Percentiles rank a stretch among this genome's conserved stretches.
Evolutionary conservation across 2,797 vertebrate genomes (phyloP).

Genomic region (Hypotaenidia philippensis): DNA sequence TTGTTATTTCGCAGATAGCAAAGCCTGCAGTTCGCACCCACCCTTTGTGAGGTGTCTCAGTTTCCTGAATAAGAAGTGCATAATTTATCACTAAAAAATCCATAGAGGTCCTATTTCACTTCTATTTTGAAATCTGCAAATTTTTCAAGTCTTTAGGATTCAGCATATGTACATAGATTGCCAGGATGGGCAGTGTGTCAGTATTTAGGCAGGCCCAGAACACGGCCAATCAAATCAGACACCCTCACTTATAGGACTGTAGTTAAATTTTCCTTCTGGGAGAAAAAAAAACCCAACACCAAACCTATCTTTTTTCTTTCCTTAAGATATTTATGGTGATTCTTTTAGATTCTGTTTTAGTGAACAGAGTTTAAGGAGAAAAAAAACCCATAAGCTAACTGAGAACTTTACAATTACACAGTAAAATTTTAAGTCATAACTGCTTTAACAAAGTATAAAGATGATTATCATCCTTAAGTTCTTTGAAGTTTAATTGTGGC

Average conservation of each 20-base stretch:
- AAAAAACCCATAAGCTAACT: neutral
- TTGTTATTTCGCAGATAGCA: neutral
- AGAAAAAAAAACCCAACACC: neutral
- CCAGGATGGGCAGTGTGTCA: neutral
- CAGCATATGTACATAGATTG: neutral
- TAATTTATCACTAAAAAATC: neutral
- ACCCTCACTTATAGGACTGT: neutral
- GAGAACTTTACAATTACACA: neutral
- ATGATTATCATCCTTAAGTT: neutral
- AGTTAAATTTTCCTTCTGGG: neutral
- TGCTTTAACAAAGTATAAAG: conserved; percentile 12
- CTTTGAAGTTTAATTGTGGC: conserved; percentile 12
- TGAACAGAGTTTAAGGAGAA: neutral
- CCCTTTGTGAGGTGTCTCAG: neutral
- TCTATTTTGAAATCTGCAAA: neutral
- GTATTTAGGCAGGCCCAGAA: neutral
- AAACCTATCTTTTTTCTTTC: neutral
- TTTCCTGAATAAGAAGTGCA: neutral
- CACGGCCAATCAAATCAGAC: neutral
- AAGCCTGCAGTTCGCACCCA: neutral
- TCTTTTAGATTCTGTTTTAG: neutral
- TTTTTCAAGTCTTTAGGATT: neutral
- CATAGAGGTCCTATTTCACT: neutral
- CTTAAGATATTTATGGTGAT: neutral
- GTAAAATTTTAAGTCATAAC: neutral